Conservation (phyloP, 2,888 invertebrate genomes). For the Drosophila anomelani region DNA sequence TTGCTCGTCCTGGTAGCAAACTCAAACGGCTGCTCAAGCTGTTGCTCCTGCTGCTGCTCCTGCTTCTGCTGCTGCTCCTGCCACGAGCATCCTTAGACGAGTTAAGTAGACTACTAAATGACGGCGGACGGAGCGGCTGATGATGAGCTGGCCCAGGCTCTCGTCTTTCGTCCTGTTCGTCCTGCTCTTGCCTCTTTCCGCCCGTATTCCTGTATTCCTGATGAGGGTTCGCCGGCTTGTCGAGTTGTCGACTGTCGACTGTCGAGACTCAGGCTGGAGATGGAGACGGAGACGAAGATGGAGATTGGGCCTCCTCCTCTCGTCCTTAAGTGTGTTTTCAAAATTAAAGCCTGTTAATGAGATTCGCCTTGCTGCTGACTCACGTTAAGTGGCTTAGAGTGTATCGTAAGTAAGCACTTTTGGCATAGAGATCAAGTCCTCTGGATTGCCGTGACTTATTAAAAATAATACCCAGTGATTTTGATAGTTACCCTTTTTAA, state of each 20-base stretch:
- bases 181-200: background rate
- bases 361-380: slow-evolving; percentile 79
- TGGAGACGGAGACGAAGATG: slow-evolving; percentile 2
- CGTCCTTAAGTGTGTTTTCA: slow-evolving; percentile 79
- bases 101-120: slow-evolving; percentile 81
- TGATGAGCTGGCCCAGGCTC: slow-evolving; percentile 37
- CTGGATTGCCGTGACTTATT: slow-evolving; percentile 58
- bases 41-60: slow-evolving; percentile 51
- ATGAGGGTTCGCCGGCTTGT: slow-evolving; percentile 48
- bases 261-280: slow-evolving; percentile 19
- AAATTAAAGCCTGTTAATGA: slow-evolving; percentile 81
- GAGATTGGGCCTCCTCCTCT: slow-evolving; percentile 16
- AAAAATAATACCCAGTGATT: slow-evolving; percentile 74
- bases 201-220: slow-evolving; percentile 32
- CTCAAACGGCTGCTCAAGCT: slow-evolving; percentile 69
- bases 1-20: slow-evolving; percentile 35
- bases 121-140: slow-evolving; percentile 55
- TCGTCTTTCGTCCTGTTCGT: slow-evolving; percentile 8
- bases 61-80: slow-evolving; percentile 22
- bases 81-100: slow-evolving; percentile 72
- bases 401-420: slow-evolving; percentile 79
- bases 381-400: slow-evolving; percentile 80
- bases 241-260: slow-evolving; percentile 44
- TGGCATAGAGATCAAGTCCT: slow-evolving; percentile 52
- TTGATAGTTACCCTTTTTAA: slow-evolving; percentile 30